These are phyloP conservation scores for Oophaga pumilio DNA, from an alignment of 2,113 vertebrate genomes.

Conservation along the genomic window DNA sequence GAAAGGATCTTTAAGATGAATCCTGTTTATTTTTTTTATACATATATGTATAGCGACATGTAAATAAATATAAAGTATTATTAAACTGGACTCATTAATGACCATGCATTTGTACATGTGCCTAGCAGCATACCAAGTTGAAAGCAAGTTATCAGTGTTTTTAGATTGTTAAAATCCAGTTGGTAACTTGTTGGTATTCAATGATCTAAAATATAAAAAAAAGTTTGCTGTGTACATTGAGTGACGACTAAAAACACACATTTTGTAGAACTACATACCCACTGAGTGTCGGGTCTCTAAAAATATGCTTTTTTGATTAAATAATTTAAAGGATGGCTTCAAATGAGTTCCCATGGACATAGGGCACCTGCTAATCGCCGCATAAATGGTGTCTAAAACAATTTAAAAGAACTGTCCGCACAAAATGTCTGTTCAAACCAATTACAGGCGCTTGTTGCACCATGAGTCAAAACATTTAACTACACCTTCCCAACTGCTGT, in stretches of 20 bases:
- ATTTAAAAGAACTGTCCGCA: too few relatives aligned
- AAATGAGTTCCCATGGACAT: too few relatives aligned
- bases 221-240: not conserved
- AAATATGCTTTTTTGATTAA: too few relatives aligned
- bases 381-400: too few relatives aligned
- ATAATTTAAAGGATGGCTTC: too few relatives aligned
- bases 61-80: constrained; percentile 48
- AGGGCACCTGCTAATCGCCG: too few relatives aligned
- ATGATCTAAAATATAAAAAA: not conserved
- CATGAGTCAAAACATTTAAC: too few relatives aligned
- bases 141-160: not conserved
- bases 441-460: too few relatives aligned
- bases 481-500: too few relatives aligned
- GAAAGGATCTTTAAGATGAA: not conserved
- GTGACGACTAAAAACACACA: not conserved
- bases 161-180: not conserved
- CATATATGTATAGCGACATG: constrained; percentile 17
- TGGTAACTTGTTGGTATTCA: not conserved
- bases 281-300: too few relatives aligned
- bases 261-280: too few relatives aligned
- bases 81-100: constrained; percentile 38
- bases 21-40: not conserved
- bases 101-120: constrained; percentile 9
- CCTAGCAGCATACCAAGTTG: not conserved
- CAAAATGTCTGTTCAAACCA: too few relatives aligned